Evolutionary conservation across 2,113 vertebrate genomes (phyloP).

Genomic region (Eretmochelys imbricata): DNA sequence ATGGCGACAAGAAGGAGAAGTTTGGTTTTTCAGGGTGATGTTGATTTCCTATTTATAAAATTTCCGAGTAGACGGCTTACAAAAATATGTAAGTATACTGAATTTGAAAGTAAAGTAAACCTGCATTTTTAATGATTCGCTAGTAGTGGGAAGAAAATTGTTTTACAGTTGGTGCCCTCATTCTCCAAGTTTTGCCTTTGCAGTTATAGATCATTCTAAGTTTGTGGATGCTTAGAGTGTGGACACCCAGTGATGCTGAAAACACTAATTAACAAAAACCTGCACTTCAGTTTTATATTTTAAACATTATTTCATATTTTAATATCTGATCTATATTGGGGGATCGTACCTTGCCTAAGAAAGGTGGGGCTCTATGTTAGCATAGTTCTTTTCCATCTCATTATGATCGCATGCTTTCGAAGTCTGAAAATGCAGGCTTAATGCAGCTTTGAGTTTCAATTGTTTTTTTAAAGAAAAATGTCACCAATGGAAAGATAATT

Average conservation of each 20-base stretch:
- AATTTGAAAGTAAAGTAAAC: conserved; percentile 38
- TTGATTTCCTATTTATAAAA: conserved; percentile 59
- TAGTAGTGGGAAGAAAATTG: conserved; percentile 38
- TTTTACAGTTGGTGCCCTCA: conserved; percentile 49
- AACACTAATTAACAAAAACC: neutral
- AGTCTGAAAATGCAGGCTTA: conserved; percentile 19
- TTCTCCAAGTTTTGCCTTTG: conserved; percentile 53
- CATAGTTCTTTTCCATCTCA: neutral
- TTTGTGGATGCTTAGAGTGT: neutral
- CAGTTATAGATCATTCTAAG: conserved; percentile 1
- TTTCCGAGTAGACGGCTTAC: conserved; percentile 49
- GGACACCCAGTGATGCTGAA: neutral
- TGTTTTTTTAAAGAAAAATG: neutral
- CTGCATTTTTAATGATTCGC: conserved; percentile 36
- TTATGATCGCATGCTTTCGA: neutral
- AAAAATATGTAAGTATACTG: conserved; percentile 47
- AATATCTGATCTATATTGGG: neutral
- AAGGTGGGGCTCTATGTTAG: neutral
- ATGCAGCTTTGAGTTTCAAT: neutral
- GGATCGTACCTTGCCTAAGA: neutral
- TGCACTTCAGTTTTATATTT: neutral
- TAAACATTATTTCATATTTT: neutral
- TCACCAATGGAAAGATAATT: conserved; percentile 6
- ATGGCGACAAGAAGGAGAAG: conserved; percentile 62
- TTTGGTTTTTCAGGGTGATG: conserved; percentile 55